Evolutionary conservation across 2,888 invertebrate species (phyloP), one percentile per base, ranked within the genome.

Genomic region (Spialia ferax): DNA sequence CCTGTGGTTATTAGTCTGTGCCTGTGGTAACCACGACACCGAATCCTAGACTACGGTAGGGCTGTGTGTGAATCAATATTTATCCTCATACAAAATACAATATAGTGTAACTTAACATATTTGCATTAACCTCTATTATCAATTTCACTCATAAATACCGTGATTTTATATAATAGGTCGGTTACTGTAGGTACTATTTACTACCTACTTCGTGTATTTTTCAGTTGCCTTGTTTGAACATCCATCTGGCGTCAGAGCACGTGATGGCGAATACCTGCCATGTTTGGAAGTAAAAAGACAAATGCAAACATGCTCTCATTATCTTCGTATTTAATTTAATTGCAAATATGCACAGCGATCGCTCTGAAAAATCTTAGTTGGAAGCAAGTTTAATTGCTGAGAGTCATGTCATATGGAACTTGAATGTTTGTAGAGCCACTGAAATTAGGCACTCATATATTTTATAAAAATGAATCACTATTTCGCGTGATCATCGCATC

Each of bases 241-340:
- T 52, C 18, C 50, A 22, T 52, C 22, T 64, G 38, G 38, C 59
- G 65, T 65, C 59, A 65, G 15, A 26, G 50, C 65, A 59, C 65
- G 65, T 65, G 65, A 65, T 35, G 50, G 18, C 22, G 22, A 35
- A 35, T 59, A 8, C 22, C 35, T 50, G 61, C 38, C 65, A 59
- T 59, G 65, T 65, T 65, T 65, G 38, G 59, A 59, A 65, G 59
- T 59, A 50, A 65, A 65, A 57, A 65, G 35, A 59, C 15, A 29
- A 54, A 54, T 6, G 15, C 35, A 48, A 56, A 59, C 57, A 48
- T 38, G 38, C 13, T 35, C 23, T 7, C 50, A 38, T 59, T 65
- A 57, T 59, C 65, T 59, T n/a, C n/a, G n/a, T n/a, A 55, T 56
- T 55, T 63, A 20, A 59, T 59, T 65, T 59, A 38, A 59, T 13